Evolutionary conservation across 2,888 invertebrate species (phyloP).

Genomic region (Nymphalis urticae): DNA sequence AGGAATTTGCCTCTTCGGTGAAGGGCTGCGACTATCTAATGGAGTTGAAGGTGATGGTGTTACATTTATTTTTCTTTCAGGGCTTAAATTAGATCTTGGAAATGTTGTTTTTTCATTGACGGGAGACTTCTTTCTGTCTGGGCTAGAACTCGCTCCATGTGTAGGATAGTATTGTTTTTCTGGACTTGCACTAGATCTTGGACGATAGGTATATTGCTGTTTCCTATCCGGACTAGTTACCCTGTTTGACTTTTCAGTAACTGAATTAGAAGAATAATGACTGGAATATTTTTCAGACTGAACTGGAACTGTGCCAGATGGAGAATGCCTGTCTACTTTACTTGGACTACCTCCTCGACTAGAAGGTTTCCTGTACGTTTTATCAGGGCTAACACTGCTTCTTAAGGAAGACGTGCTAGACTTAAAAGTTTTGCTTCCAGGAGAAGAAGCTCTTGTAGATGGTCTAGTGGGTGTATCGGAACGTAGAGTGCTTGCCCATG

Average conservation of each 20-base stretch:
- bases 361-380: slow-evolving; percentile 57
- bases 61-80: slow-evolving; percentile 45
- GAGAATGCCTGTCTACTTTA: slow-evolving; percentile 61
- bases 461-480: slow-evolving; percentile 83
- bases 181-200: slow-evolving; percentile 58
- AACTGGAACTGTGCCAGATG: slow-evolving; percentile 49
- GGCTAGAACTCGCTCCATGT: slow-evolving; percentile 50
- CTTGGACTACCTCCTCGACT: slow-evolving; percentile 65
- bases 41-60: neutral
- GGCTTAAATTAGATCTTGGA: slow-evolving; percentile 45
- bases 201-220: slow-evolving; percentile 48
- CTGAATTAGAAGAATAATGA: slow-evolving; percentile 56
- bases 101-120: slow-evolving; percentile 38
- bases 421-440: slow-evolving; percentile 77
- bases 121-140: slow-evolving; percentile 47
- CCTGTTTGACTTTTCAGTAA: slow-evolving; percentile 56
- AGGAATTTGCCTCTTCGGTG: slow-evolving; percentile 12
- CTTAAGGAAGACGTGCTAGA: slow-evolving; percentile 79
- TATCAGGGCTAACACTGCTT: slow-evolving; percentile 79
- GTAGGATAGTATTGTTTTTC: slow-evolving; percentile 54
- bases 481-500: slow-evolving; percentile 87
- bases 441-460: slow-evolving; percentile 79
- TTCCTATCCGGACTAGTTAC: slow-evolving; percentile 55
- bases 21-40: slow-evolving; percentile 20
- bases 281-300: slow-evolving; percentile 55